Conservation (phyloP, 2,888 invertebrate genomes). For the Drosophila villosipedis region DNA sequence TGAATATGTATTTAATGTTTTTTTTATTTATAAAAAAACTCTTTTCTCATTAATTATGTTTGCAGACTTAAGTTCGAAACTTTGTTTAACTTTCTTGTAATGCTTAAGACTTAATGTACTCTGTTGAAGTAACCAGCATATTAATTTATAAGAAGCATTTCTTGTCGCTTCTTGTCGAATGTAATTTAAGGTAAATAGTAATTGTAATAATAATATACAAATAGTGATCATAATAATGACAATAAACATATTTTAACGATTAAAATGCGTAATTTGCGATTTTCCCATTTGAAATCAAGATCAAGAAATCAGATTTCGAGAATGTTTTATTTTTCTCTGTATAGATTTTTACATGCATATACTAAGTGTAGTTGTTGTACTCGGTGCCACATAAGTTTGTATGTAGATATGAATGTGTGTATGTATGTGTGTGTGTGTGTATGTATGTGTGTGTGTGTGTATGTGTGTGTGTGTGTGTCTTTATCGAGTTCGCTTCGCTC, state of each 20-base stretch:
- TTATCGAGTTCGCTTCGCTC: constrained; percentile 5
- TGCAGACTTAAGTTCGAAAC: no score
- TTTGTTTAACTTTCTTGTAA: no score
- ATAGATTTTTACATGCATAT: neutral
- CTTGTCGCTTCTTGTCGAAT: no score
- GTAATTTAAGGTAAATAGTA: no score
- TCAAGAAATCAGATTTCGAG: neutral
- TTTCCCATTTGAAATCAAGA: neutral
- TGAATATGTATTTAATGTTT: no score
- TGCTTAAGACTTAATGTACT: no score
- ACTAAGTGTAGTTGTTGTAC: neutral
- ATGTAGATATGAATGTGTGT: neutral
- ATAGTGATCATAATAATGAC: neutral
- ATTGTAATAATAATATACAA: no score
- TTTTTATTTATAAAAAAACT: no score
- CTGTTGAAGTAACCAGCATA: no score
- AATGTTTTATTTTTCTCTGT: neutral
- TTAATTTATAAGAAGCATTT: no score
- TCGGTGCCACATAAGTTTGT: neutral
- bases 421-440: neutral
- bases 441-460: neutral
- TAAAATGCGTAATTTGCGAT: neutral
- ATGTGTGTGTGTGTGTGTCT: neutral
- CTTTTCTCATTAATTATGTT: no score
- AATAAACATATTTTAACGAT: neutral